Evolutionary conservation across 2,797 vertebrate genomes (phyloP).

Genomic region (Leucoraja ocellata): DNA sequence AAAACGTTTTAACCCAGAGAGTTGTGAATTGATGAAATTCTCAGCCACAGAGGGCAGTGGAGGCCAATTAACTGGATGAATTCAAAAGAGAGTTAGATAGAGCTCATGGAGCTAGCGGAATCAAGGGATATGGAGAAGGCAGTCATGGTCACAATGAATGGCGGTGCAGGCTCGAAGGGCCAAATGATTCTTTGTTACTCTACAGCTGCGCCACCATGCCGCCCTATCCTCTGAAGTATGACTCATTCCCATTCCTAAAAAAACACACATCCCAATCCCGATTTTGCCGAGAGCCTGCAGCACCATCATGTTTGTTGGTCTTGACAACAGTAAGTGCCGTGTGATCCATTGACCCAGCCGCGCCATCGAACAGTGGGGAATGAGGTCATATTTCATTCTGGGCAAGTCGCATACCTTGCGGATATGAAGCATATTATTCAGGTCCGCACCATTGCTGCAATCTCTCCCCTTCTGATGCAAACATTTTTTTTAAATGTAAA

Average conservation of each 20-base stretch:
- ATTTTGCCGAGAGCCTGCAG: neutral
- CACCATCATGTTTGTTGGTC: neutral
- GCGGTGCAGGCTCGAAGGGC: too few relatives aligned
- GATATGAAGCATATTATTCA: conserved; percentile 13
- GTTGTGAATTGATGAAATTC: too few relatives aligned
- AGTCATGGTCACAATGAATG: too few relatives aligned
- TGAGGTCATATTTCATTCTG: neutral
- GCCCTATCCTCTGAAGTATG: neutral
- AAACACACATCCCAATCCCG: neutral
- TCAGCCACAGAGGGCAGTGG: too few relatives aligned
- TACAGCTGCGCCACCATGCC: too few relatives aligned
- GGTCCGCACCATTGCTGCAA: neutral
- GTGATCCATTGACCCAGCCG: conserved; percentile 7
- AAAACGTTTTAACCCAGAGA: too few relatives aligned
- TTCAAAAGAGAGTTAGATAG: too few relatives aligned
- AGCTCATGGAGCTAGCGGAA: too few relatives aligned
- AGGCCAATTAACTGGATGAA: too few relatives aligned
- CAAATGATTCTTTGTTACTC: too few relatives aligned
- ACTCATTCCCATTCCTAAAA: neutral
- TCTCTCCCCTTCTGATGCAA: neutral
- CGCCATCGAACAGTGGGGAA: neutral
- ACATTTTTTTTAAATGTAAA: neutral
- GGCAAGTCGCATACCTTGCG: neutral
- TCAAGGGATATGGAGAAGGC: too few relatives aligned
- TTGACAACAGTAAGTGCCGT: neutral